These are phyloP conservation scores for Lochmaea capreae DNA, from an alignment of 2,888 invertebrate species.

Conservation along the genomic window DNA sequence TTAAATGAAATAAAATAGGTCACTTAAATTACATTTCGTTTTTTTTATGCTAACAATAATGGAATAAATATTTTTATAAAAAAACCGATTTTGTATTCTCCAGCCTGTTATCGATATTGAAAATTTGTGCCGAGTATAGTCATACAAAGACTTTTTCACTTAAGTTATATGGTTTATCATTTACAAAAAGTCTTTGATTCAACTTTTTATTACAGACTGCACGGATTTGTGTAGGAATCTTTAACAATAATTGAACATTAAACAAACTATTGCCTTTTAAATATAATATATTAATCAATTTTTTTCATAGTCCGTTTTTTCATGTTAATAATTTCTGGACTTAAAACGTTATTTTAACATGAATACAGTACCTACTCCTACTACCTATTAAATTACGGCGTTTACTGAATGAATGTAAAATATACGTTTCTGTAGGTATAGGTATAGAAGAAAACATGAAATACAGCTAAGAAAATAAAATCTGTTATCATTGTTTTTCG, in stretches of 20 bases:
- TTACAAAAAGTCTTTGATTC: conserved; percentile 44
- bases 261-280: not conserved
- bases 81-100: conserved; percentile 19
- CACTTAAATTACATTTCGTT: conserved; percentile 20
- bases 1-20: conserved; percentile 2
- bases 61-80: conserved; percentile 25
- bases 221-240: conserved; percentile 49
- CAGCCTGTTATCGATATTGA: conserved; percentile 30
- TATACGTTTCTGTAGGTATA: too few relatives aligned
- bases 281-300: not conserved
- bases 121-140: conserved; percentile 52
- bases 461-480: too few relatives aligned
- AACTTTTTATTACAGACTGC: conserved; percentile 48
- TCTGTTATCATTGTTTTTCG: too few relatives aligned
- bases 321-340: too few relatives aligned
- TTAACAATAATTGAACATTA: conserved; percentile 23
- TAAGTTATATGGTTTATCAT: conserved; percentile 30
- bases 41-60: conserved; percentile 20
- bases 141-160: conserved; percentile 42
- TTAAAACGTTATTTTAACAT: too few relatives aligned
- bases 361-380: too few relatives aligned
- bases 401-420: too few relatives aligned
- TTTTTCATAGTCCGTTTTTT: too few relatives aligned
- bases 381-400: too few relatives aligned
- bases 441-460: too few relatives aligned